These are phyloP conservation scores for Heliconius ismenius DNA, from an alignment of 2,888 invertebrate species.

Conservation along the genomic window DNA sequence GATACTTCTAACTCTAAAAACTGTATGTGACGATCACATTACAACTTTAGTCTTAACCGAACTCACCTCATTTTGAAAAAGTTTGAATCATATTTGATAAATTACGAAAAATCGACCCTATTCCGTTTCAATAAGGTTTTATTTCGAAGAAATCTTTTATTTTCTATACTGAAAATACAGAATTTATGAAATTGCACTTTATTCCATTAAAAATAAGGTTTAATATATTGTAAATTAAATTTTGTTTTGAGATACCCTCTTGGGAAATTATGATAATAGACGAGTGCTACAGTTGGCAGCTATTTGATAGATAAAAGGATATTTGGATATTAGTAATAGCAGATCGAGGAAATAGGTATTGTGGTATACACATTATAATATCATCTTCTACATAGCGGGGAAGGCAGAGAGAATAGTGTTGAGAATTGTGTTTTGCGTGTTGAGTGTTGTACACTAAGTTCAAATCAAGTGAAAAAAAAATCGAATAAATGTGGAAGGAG, in stretches of 20 bases:
- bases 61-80: slow-evolving; percentile 33
- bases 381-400: neutral
- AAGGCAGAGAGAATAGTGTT: neutral
- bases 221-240: slow-evolving; percentile 24
- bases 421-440: neutral
- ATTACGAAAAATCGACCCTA: slow-evolving; percentile 25
- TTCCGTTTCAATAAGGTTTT: neutral
- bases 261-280: slow-evolving; percentile 54
- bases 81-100: slow-evolving; percentile 15
- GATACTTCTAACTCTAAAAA: slow-evolving; percentile 43
- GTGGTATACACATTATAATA: neutral
- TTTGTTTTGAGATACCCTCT: slow-evolving; percentile 43
- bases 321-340: slow-evolving; percentile 50
- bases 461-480: too few species aligned
- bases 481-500: too few species aligned
- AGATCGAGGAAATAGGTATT: slow-evolving; percentile 43
- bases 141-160: slow-evolving; percentile 17
- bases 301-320: slow-evolving; percentile 52
- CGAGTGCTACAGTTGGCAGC: slow-evolving; percentile 50
- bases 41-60: slow-evolving; percentile 50
- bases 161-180: neutral
- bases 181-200: slow-evolving; percentile 32
- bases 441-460: too few species aligned
- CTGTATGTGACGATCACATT: slow-evolving; percentile 47
- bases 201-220: neutral